Evolutionary conservation across 2,888 invertebrate species (phyloP), one percentile per base, ranked within the genome.

Genomic region (Proisotoma minuta): DNA sequence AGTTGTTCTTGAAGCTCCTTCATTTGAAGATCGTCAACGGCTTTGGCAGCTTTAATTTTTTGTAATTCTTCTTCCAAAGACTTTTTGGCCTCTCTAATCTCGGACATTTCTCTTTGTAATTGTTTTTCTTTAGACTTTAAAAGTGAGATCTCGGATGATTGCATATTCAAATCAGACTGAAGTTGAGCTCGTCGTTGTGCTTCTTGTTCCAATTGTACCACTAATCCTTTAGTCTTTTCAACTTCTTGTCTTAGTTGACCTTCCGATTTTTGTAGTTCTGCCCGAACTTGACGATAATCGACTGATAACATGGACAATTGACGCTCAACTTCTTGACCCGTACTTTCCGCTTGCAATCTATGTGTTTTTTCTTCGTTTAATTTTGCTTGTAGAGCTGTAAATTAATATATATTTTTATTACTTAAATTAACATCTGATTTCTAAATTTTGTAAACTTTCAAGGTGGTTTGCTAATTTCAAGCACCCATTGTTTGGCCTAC

Each of bases 231-330:
- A 50, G 85, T 86, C 84, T 90, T 90, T 76, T 93, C 92, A 22
- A 84, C 82, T 79, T 93, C 92, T 77, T 92, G 91, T 3, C 90
- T 83, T 76, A 91, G 87, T 79, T 96, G 94, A n/a, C 89, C 89
- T 79, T 95, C 93, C 8, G 94, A 79, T 76, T 92, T 91, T 76
- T 92, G 89, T 68, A 95, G 79, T 62, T 79, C 79, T 18, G 69
- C 68, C 62, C 91, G 84, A 76, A 93, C 89, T 76, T 92, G 91
- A n/a, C 92, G 83, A 77, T 94, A 90, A 79, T 97, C 97, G 1
- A 97, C 93, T 22, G 89, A 89, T 29, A 96, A 82, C 89, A 95
- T 95, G 12, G 91, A 94, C 77, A 94, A 89, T 78, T 94, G 92
- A 0, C 96, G 84, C 77, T 97, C 96, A 75, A 91, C 90, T 77